Conservation (phyloP, 2,888 invertebrate species). For the Drosophila quinaria region DNA sequence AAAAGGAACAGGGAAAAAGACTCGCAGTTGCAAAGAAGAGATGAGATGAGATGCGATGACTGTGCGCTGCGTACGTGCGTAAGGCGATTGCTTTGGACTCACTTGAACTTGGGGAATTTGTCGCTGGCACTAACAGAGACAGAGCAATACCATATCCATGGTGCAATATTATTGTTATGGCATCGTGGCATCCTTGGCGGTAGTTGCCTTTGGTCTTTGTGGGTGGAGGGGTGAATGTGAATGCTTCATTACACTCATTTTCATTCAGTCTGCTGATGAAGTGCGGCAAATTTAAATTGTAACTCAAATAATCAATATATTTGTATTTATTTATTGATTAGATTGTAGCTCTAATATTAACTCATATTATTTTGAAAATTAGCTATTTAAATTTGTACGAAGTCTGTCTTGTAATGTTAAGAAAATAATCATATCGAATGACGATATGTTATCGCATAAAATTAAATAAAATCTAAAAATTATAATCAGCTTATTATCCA, state of each 20-base stretch:
- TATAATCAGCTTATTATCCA: too few species aligned
- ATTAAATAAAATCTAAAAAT: too few species aligned
- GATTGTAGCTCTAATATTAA: neutral
- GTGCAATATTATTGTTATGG: neutral
- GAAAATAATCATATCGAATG: too few species aligned
- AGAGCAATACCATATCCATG: neutral
- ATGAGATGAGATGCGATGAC: constrained; percentile 51
- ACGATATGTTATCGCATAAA: neutral
- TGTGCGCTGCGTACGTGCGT: constrained; percentile 74
- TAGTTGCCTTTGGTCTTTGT: constrained; percentile 41
- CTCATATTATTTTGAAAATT: too few species aligned
- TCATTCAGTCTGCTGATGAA: constrained; percentile 28
- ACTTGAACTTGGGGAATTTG: constrained; percentile 51
- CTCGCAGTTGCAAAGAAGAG: constrained; percentile 60
- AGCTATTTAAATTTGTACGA: too few species aligned
- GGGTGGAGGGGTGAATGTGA: constrained; percentile 14
- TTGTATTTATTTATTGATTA: neutral
- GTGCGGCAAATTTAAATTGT: constrained; percentile 28
- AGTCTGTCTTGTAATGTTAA: too few species aligned
- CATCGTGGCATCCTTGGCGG: constrained; percentile 49
- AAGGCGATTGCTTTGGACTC: constrained; percentile 73
- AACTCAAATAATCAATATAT: neutral
- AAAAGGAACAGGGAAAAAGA: constrained; percentile 17
- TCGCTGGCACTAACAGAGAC: constrained; percentile 13
- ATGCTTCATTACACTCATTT: constrained; percentile 61